Evolutionary conservation across 2,888 invertebrate genomes (phyloP).

Genomic region (Helleia helle): DNA sequence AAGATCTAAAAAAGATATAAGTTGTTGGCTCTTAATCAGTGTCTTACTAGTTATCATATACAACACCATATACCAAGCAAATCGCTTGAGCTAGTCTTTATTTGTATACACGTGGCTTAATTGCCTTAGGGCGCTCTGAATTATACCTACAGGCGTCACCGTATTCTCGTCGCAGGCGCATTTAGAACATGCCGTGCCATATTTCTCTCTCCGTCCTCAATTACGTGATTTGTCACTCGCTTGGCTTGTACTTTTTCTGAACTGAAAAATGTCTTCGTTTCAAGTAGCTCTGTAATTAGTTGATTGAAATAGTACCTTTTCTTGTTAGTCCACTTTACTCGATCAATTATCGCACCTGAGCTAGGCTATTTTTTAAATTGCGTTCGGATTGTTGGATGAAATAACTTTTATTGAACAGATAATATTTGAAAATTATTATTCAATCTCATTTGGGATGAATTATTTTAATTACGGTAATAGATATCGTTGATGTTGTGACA

Average conservation of each 20-base stretch:
- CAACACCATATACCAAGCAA: too few species aligned
- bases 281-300: slow-evolving; percentile 57
- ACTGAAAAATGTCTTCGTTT: slow-evolving; percentile 58
- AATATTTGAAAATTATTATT: too few species aligned
- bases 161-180: slow-evolving; percentile 44
- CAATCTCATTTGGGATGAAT: too few species aligned
- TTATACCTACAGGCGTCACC: slow-evolving; percentile 41
- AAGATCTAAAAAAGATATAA: too few species aligned
- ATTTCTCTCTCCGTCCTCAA: slow-evolving; percentile 68
- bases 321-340: slow-evolving; percentile 44
- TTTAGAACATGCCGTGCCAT: slow-evolving; percentile 66
- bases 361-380: slow-evolving; percentile 21
- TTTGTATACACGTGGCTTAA: slow-evolving; percentile 27
- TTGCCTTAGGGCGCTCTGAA: slow-evolving; percentile 40
- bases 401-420: too few species aligned
- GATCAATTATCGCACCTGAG: too few species aligned
- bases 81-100: too few species aligned
- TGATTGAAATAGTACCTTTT: slow-evolving; percentile 58
- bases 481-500: too few species aligned
- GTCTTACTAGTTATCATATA: too few species aligned
- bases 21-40: too few species aligned
- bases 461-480: too few species aligned
- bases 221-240: slow-evolving; percentile 71
- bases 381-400: too few species aligned
- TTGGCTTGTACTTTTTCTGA: slow-evolving; percentile 38